Base-by-base conservation (phyloP, 1,140 invertebrate genomes). In the Lerema accius region DNA sequence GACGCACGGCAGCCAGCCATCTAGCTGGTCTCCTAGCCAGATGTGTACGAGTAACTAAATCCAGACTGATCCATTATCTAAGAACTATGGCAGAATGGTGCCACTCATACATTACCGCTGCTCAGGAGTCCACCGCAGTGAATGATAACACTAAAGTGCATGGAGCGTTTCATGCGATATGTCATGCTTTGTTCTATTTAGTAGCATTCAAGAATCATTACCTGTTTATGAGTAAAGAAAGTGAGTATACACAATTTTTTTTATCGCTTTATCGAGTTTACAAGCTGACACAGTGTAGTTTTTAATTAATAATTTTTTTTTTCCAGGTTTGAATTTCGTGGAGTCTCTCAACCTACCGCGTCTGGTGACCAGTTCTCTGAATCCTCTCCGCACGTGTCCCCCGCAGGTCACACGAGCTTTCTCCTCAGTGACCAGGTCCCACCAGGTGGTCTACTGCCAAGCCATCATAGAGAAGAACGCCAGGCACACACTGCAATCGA, bases 371-470 rank as follows among this genome's bases (percentile, higher is more conserved):
- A 95, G 95, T 76, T 91, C 94, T 56, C 91, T 99, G 63, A 99
- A 99, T 92, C 98, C 98, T 0, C 88, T 99, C 10, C 92, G 94
- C 49, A 92, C 95, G 0, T 98, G 97, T 83, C 92, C 95, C 43
- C 93, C 94, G 0, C 92, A 94, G 11, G 93, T 99, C 14, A 94
- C 95, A 0, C 94, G 95, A 70, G 95, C 95, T 15, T 99, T 99
- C 91, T 96, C 97, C 0, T 94, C 94, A 0, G 93, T 98, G 3
- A 95, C 96, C 0, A 93, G 96, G 69, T 94, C 94, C n/a, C 96
- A 98, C 84, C 97, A 98, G 81, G 91, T 99, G 42, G 97, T 96
- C 3, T 98, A 98, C 89, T 99, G 97, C 89, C 95, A 97, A 83
- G 93, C 97, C 0, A 93, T 98, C 42, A 95, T 99, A 32, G 96